Percentiles rank a stretch among this genome's conserved stretches.
Evolutionary conservation across 2,797 vertebrate genomes (phyloP).

Genomic region (Triplophysa yarkandensis): DNA sequence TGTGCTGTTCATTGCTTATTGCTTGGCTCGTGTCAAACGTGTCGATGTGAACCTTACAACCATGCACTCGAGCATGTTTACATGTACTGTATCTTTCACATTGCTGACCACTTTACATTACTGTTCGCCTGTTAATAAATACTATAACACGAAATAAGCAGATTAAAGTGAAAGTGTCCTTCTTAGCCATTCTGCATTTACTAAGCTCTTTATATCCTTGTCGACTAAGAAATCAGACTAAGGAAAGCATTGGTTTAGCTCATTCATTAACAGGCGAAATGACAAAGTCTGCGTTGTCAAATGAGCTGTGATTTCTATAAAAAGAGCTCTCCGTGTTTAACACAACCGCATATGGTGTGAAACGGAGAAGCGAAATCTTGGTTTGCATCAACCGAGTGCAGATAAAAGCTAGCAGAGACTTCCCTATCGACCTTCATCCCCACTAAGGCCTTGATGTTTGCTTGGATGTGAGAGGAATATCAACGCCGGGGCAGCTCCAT

Average conservation of each 20-base stretch:
- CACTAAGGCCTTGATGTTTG: slow-evolving; percentile 36
- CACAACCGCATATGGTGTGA: not conserved
- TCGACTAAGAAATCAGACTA: not conserved
- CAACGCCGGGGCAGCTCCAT: slow-evolving; percentile 10
- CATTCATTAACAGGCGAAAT: not conserved
- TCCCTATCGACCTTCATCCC: slow-evolving; percentile 50
- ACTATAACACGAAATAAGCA: not conserved
- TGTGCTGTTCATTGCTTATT: slow-evolving; percentile 37
- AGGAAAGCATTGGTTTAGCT: not conserved
- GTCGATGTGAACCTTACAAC: slow-evolving; percentile 11
- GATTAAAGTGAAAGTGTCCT: not conserved
- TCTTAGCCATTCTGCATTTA: not conserved
- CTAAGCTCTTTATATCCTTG: not conserved
- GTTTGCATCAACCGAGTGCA: slow-evolving; percentile 36
- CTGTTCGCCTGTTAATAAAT: not conserved
- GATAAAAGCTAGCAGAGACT: slow-evolving; percentile 49
- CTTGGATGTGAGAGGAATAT: slow-evolving; percentile 35
- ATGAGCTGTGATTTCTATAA: not conserved
- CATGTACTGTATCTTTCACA: not conserved
- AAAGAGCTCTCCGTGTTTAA: not conserved
- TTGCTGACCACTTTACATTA: not conserved
- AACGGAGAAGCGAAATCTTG: slow-evolving; percentile 27
- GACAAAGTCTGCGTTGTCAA: slow-evolving; percentile 3
- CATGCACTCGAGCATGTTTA: not conserved
- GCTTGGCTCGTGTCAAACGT: slow-evolving; percentile 29